Percentiles rank a stretch among this genome's conserved stretches.
Evolutionary conservation across 2,113 vertebrate genomes (phyloP).

Genomic region (Sinocyclocheilus anophthalmus): DNA sequence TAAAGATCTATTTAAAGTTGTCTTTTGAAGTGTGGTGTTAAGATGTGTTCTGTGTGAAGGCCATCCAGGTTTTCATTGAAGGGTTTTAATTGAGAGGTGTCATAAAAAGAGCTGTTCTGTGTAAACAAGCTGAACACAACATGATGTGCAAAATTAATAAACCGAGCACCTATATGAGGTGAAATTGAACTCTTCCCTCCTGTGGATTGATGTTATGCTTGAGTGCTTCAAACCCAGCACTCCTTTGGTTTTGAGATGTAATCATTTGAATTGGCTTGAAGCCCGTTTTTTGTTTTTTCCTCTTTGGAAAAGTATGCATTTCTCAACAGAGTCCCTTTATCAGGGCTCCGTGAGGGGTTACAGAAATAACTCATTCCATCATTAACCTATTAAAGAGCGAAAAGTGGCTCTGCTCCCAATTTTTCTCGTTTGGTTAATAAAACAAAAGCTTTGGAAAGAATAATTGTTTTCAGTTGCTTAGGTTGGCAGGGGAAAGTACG

Average conservation of each 20-base stretch:
- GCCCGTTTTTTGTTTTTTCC: slow-evolving; percentile 30
- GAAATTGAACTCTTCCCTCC: not conserved
- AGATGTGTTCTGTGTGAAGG: slow-evolving; percentile 52
- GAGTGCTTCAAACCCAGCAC: not conserved
- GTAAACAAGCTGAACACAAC: slow-evolving; percentile 49
- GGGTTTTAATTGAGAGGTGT: slow-evolving; percentile 56
- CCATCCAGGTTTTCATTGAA: slow-evolving; percentile 40
- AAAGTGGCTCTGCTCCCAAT: slow-evolving; percentile 40
- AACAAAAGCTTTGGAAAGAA: slow-evolving; percentile 57
- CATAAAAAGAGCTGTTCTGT: slow-evolving; percentile 42
- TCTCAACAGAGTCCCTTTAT: slow-evolving; percentile 34
- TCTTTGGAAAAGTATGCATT: slow-evolving; percentile 9
- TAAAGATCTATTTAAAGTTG: slow-evolving; percentile 49
- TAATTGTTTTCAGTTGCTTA: slow-evolving; percentile 65
- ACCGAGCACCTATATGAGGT: slow-evolving; percentile 33
- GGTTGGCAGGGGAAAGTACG: slow-evolving; percentile 58
- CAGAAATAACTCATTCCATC: slow-evolving; percentile 48
- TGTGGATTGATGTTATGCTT: not conserved
- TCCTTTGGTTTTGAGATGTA: slow-evolving; percentile 3
- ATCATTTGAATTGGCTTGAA: slow-evolving; percentile 9
- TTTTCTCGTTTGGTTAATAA: slow-evolving; percentile 54
- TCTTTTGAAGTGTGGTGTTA: slow-evolving; percentile 49
- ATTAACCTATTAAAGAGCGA: slow-evolving; percentile 50
- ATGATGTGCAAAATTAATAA: slow-evolving; percentile 50
- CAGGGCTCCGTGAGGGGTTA: slow-evolving; percentile 29